Conservation (phyloP, 1,140 invertebrate genomes). For the Drosophila nannoptera region DNA sequence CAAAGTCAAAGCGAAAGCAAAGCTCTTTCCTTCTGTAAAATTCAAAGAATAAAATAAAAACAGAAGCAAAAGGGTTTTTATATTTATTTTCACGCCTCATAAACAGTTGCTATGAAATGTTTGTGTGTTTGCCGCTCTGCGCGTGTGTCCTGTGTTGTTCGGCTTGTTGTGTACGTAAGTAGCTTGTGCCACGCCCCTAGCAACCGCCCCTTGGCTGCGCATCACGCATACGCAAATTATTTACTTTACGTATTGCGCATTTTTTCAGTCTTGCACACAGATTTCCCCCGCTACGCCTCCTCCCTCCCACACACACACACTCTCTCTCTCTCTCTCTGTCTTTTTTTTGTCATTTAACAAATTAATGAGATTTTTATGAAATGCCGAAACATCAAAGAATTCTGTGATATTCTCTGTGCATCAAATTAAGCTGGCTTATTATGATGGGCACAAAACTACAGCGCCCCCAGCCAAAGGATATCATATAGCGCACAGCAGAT, state of each 20-base stretch:
- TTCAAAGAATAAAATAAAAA: constrained; percentile 20
- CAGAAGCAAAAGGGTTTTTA: constrained; percentile 25
- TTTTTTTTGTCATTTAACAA: constrained; percentile 41
- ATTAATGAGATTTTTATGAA: constrained; percentile 57
- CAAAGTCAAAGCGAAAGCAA: constrained; percentile 23
- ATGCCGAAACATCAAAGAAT: constrained; percentile 62
- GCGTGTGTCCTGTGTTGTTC: constrained; percentile 6
- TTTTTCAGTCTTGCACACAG: constrained; percentile 26
- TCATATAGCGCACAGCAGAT: constrained; percentile 3
- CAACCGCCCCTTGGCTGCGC: constrained; percentile 6
- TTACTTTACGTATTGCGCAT: constrained; percentile 39
- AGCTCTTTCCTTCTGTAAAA: constrained; percentile 1
- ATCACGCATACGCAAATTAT: constrained; percentile 45
- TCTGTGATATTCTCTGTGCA: constrained; percentile 32
- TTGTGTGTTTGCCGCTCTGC: neutral
- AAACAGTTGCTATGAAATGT: constrained; percentile 18
- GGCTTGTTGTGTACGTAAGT: constrained; percentile 4
- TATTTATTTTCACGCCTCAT: constrained; percentile 22
- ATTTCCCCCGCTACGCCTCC: too few relatives aligned
- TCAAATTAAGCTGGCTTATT: constrained; percentile 65
- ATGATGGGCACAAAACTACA: constrained; percentile 37
- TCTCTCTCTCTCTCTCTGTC: constrained; percentile 2
- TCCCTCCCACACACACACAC: too few relatives aligned
- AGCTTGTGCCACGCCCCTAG: constrained; percentile 26
- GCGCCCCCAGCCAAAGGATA: neutral